Percentiles rank a stretch among this genome's conserved stretches.
Evolutionary conservation across 2,113 vertebrate species (phyloP).

Genomic region (Amblyopsis rosae): DNA sequence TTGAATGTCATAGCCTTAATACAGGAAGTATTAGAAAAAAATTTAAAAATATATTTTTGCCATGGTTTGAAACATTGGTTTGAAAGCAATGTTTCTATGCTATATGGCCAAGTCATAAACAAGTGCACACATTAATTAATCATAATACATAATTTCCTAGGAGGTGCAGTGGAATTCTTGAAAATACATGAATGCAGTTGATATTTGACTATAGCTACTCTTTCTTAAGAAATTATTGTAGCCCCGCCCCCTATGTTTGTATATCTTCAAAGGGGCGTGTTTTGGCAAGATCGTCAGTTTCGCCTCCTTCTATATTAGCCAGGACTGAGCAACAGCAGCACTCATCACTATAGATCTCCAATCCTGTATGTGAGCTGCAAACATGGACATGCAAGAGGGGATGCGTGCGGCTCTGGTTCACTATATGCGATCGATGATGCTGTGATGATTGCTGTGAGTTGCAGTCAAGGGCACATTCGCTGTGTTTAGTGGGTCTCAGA

Average conservation of each 20-base stretch:
- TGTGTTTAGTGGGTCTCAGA: constrained; percentile 11
- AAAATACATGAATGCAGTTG: too few species aligned
- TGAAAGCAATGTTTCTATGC: too few species aligned
- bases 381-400: constrained; percentile 46
- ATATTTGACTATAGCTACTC: background rate
- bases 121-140: too few species aligned
- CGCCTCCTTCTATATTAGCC: constrained; percentile 24
- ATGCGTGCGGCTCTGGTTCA: constrained; percentile 18
- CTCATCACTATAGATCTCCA: constrained; percentile 7
- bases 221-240: constrained; percentile 1
- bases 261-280: constrained; percentile 38
- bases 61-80: too few species aligned
- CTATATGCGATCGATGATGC: background rate
- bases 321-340: constrained; percentile 20
- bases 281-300: constrained; percentile 13
- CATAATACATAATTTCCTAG: background rate
- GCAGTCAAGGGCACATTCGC: constrained; percentile 15
- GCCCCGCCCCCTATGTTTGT: constrained; percentile 41
- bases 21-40: too few species aligned
- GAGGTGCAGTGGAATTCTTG: too few species aligned
- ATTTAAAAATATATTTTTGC: too few species aligned
- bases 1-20: too few species aligned
- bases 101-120: too few species aligned
- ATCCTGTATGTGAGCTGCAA: constrained; percentile 22
- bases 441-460: constrained; percentile 32